phyloP scores from a whole-genome alignment of 1,140 invertebrate species.

The Scaptomyza graminum region DNA sequence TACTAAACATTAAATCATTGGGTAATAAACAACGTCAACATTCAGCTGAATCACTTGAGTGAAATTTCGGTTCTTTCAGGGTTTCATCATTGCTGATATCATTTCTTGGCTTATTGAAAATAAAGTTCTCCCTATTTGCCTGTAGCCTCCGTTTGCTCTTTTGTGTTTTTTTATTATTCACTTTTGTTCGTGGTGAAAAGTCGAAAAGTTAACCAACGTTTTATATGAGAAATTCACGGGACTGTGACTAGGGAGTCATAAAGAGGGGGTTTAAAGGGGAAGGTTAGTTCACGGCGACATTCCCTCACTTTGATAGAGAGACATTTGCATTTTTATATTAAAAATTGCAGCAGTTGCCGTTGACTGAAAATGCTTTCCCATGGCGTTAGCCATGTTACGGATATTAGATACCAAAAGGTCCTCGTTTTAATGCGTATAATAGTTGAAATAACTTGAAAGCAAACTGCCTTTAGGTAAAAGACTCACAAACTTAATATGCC shows the following conservation, averaged over 20 bases:
- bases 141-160: constrained; percentile 17
- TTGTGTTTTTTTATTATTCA: constrained; percentile 10
- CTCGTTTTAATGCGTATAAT: constrained; percentile 5
- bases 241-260: neutral
- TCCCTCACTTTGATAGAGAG: constrained; percentile 64
- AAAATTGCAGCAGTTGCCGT: constrained; percentile 70
- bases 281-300: constrained; percentile 22
- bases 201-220: constrained; percentile 67
- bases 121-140: constrained; percentile 50
- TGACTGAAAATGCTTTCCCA: constrained; percentile 46
- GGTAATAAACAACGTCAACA: too few species aligned
- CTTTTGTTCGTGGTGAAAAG: constrained; percentile 47
- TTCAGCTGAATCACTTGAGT: too few species aligned
- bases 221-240: constrained; percentile 54
- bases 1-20: too few species aligned
- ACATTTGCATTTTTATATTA: constrained; percentile 80
- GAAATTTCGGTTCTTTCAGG: constrained; percentile 15
- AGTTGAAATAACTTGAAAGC: neutral
- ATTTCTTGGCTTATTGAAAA: constrained; percentile 67
- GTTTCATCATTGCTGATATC: constrained; percentile 42
- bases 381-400: constrained; percentile 42
- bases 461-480: neutral
- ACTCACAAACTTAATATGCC: neutral
- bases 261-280: neutral
- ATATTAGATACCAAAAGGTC: constrained; percentile 36